Evolutionary conservation across 1,140 invertebrate genomes (phyloP).

Genomic region (Drosophila navojoa): DNA sequence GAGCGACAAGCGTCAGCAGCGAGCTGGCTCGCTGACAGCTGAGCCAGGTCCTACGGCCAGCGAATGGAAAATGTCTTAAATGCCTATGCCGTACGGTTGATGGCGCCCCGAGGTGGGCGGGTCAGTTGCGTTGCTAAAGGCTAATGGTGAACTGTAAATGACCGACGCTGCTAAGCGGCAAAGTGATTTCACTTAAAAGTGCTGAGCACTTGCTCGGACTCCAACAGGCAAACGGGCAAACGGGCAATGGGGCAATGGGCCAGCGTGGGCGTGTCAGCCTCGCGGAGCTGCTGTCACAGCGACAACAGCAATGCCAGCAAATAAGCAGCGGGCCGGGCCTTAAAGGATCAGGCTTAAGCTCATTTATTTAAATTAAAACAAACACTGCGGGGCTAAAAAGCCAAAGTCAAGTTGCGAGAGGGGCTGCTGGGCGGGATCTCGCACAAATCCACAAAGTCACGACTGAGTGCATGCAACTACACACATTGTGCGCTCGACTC

Average conservation of each 20-base stretch:
- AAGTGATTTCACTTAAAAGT: constrained; percentile 82
- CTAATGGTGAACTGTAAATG: constrained; percentile 40
- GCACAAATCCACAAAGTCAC: constrained; percentile 32
- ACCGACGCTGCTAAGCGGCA: constrained; percentile 62
- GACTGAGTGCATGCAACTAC: constrained; percentile 60
- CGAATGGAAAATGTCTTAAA: constrained; percentile 51
- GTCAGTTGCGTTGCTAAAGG: constrained; percentile 22
- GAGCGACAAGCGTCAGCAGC: constrained; percentile 30
- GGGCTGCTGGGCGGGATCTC: background rate
- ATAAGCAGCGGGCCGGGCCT: constrained; percentile 48
- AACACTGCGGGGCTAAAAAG: constrained; percentile 74
- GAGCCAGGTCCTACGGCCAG: constrained; percentile 2
- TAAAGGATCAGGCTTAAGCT: constrained; percentile 82
- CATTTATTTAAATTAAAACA: constrained; percentile 83
- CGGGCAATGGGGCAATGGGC: too few relatives aligned
- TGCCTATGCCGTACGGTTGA: constrained; percentile 27
- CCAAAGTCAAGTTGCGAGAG: constrained; percentile 27
- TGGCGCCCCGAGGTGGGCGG: background rate
- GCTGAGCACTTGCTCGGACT: constrained; percentile 70
- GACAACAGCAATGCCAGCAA: constrained; percentile 40
- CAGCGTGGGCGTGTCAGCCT: constrained; percentile 49
- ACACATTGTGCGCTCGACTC: constrained; percentile 22
- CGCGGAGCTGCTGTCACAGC: constrained; percentile 24
- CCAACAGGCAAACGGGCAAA: too few relatives aligned
- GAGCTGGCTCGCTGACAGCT: constrained; percentile 32